These are phyloP conservation scores for Eupithecia inturbata DNA, from an alignment of 2,888 invertebrate species.

Conservation along the genomic window DNA sequence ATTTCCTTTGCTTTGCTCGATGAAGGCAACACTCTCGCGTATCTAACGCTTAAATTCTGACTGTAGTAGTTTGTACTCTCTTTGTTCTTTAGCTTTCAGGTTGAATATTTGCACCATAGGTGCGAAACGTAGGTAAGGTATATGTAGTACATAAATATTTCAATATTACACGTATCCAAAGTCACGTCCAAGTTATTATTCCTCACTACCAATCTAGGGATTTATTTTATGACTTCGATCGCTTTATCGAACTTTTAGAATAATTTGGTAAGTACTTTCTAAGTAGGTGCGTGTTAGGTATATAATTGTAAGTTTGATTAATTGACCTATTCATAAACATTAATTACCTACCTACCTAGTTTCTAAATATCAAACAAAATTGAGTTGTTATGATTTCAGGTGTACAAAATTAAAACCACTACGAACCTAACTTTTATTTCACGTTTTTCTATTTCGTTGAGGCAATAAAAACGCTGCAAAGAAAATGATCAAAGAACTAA, in stretches of 20 bases:
- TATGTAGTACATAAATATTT: not conserved
- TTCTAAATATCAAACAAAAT: not conserved
- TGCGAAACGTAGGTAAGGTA: not conserved
- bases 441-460: not conserved
- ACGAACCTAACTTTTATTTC: too few species aligned
- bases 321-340: too few species aligned
- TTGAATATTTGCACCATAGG: not conserved
- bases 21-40: slow-evolving; percentile 37
- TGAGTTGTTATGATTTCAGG: not conserved
- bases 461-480: not conserved
- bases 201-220: too few species aligned
- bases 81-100: slow-evolving; percentile 1
- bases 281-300: too few species aligned
- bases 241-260: too few species aligned
- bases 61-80: not conserved
- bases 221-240: too few species aligned
- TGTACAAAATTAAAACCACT: not conserved
- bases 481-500: not conserved
- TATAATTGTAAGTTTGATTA: too few species aligned
- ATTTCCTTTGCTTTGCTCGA: slow-evolving; percentile 66
- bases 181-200: too few species aligned
- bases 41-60: slow-evolving; percentile 17
- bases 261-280: not conserved
- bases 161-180: too few species aligned
- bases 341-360: too few species aligned